Evolutionary conservation across 2,797 vertebrate genomes (phyloP).

Genomic region (Avahi laniger): DNA sequence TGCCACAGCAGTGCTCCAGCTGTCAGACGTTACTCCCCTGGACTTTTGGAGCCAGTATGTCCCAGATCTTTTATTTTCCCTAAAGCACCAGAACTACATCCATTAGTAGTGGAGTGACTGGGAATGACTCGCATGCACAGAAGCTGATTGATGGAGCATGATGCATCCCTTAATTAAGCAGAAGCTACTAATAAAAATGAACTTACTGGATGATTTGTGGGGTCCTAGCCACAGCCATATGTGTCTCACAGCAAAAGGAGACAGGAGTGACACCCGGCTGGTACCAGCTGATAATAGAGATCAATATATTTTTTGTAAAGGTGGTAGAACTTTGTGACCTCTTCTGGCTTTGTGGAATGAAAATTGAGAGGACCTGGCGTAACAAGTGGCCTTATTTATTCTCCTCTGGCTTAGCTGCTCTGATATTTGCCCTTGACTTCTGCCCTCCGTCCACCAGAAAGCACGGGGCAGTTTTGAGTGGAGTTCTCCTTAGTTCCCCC

Average conservation of each 20-base stretch:
- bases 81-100: slow-evolving; percentile 49
- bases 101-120: slow-evolving; percentile 49
- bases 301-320: slow-evolving; percentile 57
- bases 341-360: background rate
- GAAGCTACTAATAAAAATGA: slow-evolving; percentile 84
- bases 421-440: background rate
- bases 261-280: slow-evolving; percentile 56
- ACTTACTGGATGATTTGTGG: slow-evolving; percentile 81
- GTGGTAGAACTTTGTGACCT: slow-evolving; percentile 49
- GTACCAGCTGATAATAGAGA: slow-evolving; percentile 51
- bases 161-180: slow-evolving; percentile 82
- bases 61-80: slow-evolving; percentile 25
- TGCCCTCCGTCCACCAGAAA: slow-evolving; percentile 31
- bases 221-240: slow-evolving; percentile 72
- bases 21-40: background rate
- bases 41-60: slow-evolving; percentile 29
- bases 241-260: slow-evolving; percentile 68
- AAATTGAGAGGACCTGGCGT: background rate
- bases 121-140: slow-evolving; percentile 56
- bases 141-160: slow-evolving; percentile 81
- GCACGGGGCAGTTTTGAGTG: slow-evolving; percentile 43
- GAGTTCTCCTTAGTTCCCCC: slow-evolving; percentile 48
- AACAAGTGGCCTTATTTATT: background rate
- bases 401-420: background rate
- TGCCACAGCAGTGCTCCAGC: background rate